phyloP scores from a whole-genome alignment of 1,140 invertebrate species.

The Rhysida immarginata region DNA sequence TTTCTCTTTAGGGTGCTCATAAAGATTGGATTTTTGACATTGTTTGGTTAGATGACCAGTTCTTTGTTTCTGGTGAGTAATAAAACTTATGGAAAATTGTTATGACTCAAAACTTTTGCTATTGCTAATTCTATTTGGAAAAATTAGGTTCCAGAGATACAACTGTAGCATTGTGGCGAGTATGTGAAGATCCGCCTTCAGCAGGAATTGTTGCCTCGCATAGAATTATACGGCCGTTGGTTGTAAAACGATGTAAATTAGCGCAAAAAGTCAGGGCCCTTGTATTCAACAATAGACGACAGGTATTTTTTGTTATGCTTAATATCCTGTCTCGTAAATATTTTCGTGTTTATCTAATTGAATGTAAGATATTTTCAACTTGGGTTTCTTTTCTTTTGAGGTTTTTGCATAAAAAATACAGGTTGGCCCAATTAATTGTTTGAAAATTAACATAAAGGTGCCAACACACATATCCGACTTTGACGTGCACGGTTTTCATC shows the following conservation, averaged over 20 bases:
- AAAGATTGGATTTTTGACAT: constrained; percentile 90
- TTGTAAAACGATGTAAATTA: constrained; percentile 53
- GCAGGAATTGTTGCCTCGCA: constrained; percentile 19
- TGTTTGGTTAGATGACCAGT: constrained; percentile 92
- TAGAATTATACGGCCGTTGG: constrained; percentile 46
- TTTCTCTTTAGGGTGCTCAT: constrained; percentile 47
- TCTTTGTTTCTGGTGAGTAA: constrained; percentile 62
- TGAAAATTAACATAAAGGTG: too few species aligned
- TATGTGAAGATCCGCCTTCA: constrained; percentile 22
- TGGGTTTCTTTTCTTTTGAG: too few species aligned
- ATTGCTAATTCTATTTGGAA: too few species aligned
- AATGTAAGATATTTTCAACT: too few species aligned
- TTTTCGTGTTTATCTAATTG: too few species aligned
- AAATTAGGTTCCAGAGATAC: constrained; percentile 64
- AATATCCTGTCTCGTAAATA: too few species aligned
- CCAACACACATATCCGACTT: too few species aligned
- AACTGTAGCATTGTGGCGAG: constrained; percentile 34
- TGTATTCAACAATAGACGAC: constrained; percentile 53
- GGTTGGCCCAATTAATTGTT: too few species aligned
- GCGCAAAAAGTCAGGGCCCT: constrained; percentile 66
- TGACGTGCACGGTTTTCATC: too few species aligned
- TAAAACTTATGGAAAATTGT: too few species aligned
- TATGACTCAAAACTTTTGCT: too few species aligned
- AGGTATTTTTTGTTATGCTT: constrained; percentile 16
- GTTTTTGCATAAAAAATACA: too few species aligned